Evolutionary conservation across 2,113 vertebrate genomes (phyloP).

Genomic region (Conger conger): DNA sequence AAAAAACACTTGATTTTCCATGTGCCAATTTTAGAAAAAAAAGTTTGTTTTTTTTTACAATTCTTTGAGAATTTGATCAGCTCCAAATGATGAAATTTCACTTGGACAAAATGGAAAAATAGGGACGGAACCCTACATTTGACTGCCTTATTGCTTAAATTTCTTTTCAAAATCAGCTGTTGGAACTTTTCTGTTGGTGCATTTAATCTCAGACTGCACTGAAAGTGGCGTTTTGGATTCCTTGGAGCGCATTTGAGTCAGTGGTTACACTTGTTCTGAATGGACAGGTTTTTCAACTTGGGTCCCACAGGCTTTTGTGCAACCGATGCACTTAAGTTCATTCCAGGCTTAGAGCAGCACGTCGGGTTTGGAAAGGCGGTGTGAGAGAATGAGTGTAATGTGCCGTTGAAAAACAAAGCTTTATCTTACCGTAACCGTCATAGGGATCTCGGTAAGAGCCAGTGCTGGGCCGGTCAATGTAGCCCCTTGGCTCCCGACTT

Average conservation of each 20-base stretch:
- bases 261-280: slow-evolving; percentile 1
- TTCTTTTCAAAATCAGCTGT: slow-evolving; percentile 31
- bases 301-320: slow-evolving; percentile 18
- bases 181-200: neutral
- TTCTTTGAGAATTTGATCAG: neutral
- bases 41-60: too few relatives aligned
- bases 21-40: neutral
- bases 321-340: slow-evolving; percentile 30
- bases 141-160: slow-evolving; percentile 54
- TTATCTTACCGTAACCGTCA: slow-evolving; percentile 91
- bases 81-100: neutral
- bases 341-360: neutral
- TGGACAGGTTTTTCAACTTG: slow-evolving; percentile 7
- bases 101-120: slow-evolving; percentile 20
- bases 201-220: slow-evolving; percentile 47
- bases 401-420: neutral
- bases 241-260: slow-evolving; percentile 13
- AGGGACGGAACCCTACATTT: slow-evolving; percentile 53
- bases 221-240: slow-evolving; percentile 49
- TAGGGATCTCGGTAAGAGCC: slow-evolving; percentile 95
- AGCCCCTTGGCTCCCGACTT: slow-evolving; percentile 84
- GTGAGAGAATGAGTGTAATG: neutral
- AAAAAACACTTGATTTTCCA: slow-evolving; percentile 20
- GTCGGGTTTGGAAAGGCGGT: slow-evolving; percentile 8
- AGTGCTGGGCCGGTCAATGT: slow-evolving; percentile 89